Base-by-base conservation (phyloP, 2,797 vertebrate species). In the Tiaroga cobitis region DNA sequence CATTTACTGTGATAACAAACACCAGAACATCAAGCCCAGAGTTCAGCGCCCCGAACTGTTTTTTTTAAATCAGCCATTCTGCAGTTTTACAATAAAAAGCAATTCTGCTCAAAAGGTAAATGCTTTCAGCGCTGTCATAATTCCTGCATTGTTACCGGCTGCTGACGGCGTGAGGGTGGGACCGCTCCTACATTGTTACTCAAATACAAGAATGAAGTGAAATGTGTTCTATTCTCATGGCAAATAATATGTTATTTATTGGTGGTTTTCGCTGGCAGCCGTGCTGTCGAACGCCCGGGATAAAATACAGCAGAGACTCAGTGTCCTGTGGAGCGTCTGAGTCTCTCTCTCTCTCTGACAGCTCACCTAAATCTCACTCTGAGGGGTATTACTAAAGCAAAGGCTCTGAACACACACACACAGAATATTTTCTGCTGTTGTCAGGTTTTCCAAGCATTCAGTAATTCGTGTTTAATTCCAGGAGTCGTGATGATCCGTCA, bases 301-400 rank as follows among this genome's bases (percentile, higher is more conserved):
- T 87, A 82, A 88, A 90, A 84, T 87, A 89, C 79, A 54, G 54
- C 80, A 65, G 69, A 85, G 69, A 85, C 26, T 78, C 75, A 82
- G 75, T 80, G 83, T 87, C 87, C 86, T 86, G 86, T 74, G 29
- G 88, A 80, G 81, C 32, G 77, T 83, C 46, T 43, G n/a, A n/a
- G n/a, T n/a, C 81, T 81, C 78, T 32, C 85, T 83, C 65, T 29
- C 86, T 59, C 75, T 56, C 86, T 89, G 86, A 89, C 88, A 89
- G 87, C 86, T 88, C 88, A 86, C 88, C 86, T 89, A 89, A 89
- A 89, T 89, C 88, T 89, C 86, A 86, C 85, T 82, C 85, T 79
- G 84, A 86, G 86, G 86, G 87, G 74, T 88, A 84, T 89, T 86
- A 89, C 85, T 78, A 82, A 89, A 89, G 84, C 88, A 87, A 84